A percentile compares a stretch with the other conserved stretches of the same genome.
Conservation (phyloP, 2,888 invertebrate species). For the Platycheirus albimanus region DNA sequence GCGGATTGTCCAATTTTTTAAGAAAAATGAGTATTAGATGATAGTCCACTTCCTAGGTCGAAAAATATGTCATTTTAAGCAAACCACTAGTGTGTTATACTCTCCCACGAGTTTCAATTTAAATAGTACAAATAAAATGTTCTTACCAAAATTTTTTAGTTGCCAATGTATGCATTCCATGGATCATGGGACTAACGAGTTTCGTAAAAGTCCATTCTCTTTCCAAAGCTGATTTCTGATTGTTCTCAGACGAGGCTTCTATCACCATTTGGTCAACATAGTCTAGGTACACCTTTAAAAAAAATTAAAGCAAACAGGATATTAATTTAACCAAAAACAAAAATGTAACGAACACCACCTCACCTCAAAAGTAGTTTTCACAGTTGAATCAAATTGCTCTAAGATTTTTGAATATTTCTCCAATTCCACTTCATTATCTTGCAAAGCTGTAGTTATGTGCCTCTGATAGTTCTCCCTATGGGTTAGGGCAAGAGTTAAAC, state of each 20-base stretch:
- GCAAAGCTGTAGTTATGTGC: constrained; percentile 86
- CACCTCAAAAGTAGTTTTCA: constrained; percentile 89
- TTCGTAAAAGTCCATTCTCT: constrained; percentile 95
- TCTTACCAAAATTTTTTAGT: constrained; percentile 89
- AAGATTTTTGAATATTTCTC: constrained; percentile 85
- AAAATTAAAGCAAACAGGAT: constrained; percentile 76
- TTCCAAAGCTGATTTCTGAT: constrained; percentile 90
- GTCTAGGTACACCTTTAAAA: constrained; percentile 89
- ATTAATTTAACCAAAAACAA: too few relatives aligned
- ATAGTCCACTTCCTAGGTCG: too few relatives aligned
- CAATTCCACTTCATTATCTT: constrained; percentile 83
- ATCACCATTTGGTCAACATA: constrained; percentile 93
- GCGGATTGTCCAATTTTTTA: too few relatives aligned
- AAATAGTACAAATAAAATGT: too few relatives aligned
- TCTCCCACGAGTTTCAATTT: too few relatives aligned
- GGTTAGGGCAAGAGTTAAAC: constrained; percentile 91
- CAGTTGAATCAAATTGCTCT: constrained; percentile 89
- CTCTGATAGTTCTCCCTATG: constrained; percentile 90
- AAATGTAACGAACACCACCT: too few relatives aligned
- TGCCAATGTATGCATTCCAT: constrained; percentile 89
- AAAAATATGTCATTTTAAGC: too few relatives aligned
- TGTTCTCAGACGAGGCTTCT: constrained; percentile 82
- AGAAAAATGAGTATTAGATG: too few relatives aligned
- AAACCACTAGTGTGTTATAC: too few relatives aligned
- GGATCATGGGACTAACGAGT: constrained; percentile 89